These are phyloP conservation scores for Antechinus stuartii DNA, from an alignment of 2,113 vertebrate genomes.

Conservation along the genomic window DNA sequence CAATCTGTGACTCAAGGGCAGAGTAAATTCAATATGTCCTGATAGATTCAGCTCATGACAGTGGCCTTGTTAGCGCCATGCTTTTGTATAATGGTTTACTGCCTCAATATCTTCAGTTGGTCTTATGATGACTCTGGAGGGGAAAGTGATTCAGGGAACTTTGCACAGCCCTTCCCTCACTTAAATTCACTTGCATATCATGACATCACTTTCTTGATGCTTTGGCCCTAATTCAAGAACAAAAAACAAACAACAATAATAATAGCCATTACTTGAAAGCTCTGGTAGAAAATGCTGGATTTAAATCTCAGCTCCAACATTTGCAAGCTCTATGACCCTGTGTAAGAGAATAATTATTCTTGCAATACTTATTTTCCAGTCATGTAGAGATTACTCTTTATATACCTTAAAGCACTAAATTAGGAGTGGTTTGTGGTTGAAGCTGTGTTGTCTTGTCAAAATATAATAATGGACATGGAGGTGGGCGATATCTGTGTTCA, in stretches of 20 bases:
- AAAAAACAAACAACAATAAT: no score
- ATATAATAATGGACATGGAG: not conserved
- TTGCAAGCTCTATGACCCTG: not conserved
- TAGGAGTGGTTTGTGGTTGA: not conserved
- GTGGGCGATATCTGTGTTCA: not conserved
- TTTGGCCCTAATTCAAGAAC: no score
- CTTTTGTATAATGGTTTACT: not conserved
- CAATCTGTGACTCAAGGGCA: not conserved
- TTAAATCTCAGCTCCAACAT: not conserved
- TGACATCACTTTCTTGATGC: no score
- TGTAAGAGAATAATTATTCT: not conserved
- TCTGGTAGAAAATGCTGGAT: not conserved
- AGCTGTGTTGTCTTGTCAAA: not conserved
- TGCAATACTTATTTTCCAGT: not conserved
- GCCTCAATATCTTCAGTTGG: not conserved
- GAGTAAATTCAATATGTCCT: not conserved
- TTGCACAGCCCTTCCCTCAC: no score
- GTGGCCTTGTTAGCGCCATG: not conserved
- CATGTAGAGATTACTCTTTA: not conserved
- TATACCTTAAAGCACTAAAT: not conserved
- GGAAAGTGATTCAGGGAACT: not conserved
- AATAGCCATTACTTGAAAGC: no score
- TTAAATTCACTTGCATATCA: no score
- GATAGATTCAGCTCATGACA: not conserved
- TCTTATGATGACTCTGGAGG: not conserved